Percentiles rank a stretch among this genome's conserved stretches.
Evolutionary conservation across 2,113 vertebrate genomes (phyloP).

Genomic region (Aptenodytes patagonicus): DNA sequence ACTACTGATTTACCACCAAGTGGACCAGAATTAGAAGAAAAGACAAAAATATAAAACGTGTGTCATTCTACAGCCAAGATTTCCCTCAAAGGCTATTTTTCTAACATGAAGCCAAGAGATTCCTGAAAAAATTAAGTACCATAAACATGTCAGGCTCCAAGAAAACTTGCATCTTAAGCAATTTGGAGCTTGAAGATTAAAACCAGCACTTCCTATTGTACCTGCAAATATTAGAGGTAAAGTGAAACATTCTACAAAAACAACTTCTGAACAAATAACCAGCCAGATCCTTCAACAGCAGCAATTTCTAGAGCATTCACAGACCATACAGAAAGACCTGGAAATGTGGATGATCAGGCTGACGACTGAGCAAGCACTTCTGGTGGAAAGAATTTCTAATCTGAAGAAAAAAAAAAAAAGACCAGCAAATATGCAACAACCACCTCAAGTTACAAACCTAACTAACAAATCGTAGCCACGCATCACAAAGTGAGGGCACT

Average conservation of each 20-base stretch:
- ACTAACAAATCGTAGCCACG: fast-evolving
- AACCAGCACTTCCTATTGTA: background rate
- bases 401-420: background rate
- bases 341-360: background rate
- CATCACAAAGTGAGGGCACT: background rate
- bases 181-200: background rate
- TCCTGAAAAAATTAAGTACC: background rate
- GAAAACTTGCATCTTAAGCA: background rate
- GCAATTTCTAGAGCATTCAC: background rate
- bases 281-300: background rate
- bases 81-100: background rate
- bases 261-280: background rate
- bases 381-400: background rate
- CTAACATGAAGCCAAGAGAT: background rate
- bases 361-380: fast-evolving
- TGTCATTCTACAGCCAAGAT: background rate
- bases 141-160: background rate
- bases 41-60: background rate
- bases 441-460: background rate
- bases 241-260: background rate
- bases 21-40: background rate
- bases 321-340: background rate
- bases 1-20: background rate
- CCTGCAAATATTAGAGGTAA: background rate
- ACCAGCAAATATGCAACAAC: fast-evolving